Conservation (phyloP, 2,113 vertebrate species). For the Gasterosteus nipponicus region DNA sequence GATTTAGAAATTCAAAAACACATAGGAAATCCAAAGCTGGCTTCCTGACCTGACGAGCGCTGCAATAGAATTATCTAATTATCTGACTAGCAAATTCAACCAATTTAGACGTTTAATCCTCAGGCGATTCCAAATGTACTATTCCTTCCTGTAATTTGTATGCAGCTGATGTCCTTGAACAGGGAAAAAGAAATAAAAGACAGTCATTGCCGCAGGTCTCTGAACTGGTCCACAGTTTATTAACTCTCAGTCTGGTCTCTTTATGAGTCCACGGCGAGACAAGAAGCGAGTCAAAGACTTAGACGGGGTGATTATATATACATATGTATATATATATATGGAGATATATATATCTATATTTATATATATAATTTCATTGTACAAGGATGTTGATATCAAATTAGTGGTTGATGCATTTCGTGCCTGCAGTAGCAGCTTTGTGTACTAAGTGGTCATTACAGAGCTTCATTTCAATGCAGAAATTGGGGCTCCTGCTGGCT, state of each 20-base stretch:
- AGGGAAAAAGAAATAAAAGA: constrained; percentile 45
- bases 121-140: neutral
- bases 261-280: constrained; percentile 50
- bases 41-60: neutral
- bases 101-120: constrained; percentile 21
- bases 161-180: constrained; percentile 46
- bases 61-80: constrained; percentile 7
- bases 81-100: constrained; percentile 26
- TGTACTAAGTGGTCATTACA: constrained; percentile 60
- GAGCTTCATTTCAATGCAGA: constrained; percentile 47
- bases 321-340: no score
- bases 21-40: constrained; percentile 15
- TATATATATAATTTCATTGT: neutral
- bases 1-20: constrained; percentile 22
- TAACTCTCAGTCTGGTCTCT: constrained; percentile 43
- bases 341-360: no score
- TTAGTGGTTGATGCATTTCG: constrained; percentile 6
- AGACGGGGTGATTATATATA: constrained; percentile 4
- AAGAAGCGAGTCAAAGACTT: neutral
- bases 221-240: constrained; percentile 66
- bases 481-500: constrained; percentile 58
- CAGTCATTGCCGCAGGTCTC: constrained; percentile 64
- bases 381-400: constrained; percentile 4
- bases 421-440: constrained; percentile 18
- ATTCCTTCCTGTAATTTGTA: constrained; percentile 18